Percentiles rank a stretch among this genome's conserved stretches.
Evolutionary conservation across 2,797 vertebrate genomes (phyloP).

Genomic region (Bufotes viridis): DNA sequence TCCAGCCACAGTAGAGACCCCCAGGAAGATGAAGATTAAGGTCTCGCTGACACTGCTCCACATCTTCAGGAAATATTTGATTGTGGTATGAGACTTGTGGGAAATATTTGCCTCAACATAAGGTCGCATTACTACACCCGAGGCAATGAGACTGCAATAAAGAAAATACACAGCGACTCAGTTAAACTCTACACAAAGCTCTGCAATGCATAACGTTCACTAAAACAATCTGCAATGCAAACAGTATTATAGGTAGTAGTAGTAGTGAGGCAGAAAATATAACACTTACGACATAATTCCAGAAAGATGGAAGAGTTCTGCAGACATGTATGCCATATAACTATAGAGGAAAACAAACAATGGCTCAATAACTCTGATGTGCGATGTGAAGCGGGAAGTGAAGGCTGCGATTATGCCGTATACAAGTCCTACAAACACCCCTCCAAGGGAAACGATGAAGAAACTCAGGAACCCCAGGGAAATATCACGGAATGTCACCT

Average conservation of each 20-base stretch:
- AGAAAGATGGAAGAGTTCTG: conserved; percentile 96
- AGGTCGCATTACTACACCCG: conserved; percentile 91
- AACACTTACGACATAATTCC: conserved; percentile 98
- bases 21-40: conserved; percentile 97
- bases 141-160: conserved; percentile 87
- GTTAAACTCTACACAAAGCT: not conserved
- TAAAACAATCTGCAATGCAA: not conserved
- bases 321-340: conserved; percentile 97
- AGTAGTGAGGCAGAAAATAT: not conserved
- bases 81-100: conserved; percentile 98
- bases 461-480: conserved; percentile 91
- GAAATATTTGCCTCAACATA: conserved; percentile 99
- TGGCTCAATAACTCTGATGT: conserved; percentile 96
- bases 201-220: too few species aligned
- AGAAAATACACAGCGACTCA: not conserved
- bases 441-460: conserved; percentile 90
- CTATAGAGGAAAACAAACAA: conserved; percentile 98
- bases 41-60: conserved; percentile 99
- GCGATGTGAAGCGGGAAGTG: conserved; percentile 95
- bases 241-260: not conserved
- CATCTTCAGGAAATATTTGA: conserved; percentile 99
- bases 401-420: conserved; percentile 93
- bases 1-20: conserved; percentile 93
- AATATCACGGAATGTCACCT: conserved; percentile 79
- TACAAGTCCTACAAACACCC: conserved; percentile 88